These are phyloP conservation scores for Epizoanthus rinbou DNA, from an alignment of 92 coral and sea anemone genomes.

Conservation along the genomic window DNA sequence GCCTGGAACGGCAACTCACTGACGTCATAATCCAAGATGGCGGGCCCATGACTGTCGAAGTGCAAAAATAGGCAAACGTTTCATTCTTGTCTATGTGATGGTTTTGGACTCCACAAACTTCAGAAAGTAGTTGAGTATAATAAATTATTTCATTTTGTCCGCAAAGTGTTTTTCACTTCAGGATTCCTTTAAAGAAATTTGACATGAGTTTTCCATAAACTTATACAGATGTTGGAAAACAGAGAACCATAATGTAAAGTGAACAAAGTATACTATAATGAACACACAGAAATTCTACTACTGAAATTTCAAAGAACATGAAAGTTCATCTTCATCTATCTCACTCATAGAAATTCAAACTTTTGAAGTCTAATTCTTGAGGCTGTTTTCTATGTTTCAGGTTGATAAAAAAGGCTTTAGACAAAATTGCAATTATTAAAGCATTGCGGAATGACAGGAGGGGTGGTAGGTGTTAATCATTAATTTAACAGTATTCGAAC, in stretches of 20 bases:
- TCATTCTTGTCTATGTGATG: too few species aligned
- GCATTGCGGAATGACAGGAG: conserved; percentile 91
- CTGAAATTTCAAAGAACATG: neutral
- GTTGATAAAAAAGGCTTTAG: conserved; percentile 86
- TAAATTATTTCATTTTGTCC: too few species aligned
- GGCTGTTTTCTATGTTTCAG: conserved; percentile 46
- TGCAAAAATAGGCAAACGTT: too few species aligned
- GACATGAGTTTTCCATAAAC: too few species aligned
- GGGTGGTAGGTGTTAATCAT: conserved; percentile 58
- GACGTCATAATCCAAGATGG: too few species aligned
- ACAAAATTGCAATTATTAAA: conserved; percentile 93
- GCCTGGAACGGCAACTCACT: too few species aligned
- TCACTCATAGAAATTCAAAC: neutral
- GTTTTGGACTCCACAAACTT: too few species aligned
- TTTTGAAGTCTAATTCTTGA: neutral
- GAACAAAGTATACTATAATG: neutral
- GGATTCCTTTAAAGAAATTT: too few species aligned
- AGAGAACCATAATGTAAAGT: neutral
- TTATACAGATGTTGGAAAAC: too few species aligned
- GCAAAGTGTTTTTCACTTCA: too few species aligned
- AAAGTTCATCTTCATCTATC: neutral
- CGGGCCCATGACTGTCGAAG: too few species aligned
- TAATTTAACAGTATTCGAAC: neutral
- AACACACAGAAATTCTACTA: neutral
- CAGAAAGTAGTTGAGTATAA: too few species aligned